Evolutionary conservation across 2,888 invertebrate genomes (phyloP), one percentile per base, ranked within the genome.

Genomic region (Tuberolachnus salignus): DNA sequence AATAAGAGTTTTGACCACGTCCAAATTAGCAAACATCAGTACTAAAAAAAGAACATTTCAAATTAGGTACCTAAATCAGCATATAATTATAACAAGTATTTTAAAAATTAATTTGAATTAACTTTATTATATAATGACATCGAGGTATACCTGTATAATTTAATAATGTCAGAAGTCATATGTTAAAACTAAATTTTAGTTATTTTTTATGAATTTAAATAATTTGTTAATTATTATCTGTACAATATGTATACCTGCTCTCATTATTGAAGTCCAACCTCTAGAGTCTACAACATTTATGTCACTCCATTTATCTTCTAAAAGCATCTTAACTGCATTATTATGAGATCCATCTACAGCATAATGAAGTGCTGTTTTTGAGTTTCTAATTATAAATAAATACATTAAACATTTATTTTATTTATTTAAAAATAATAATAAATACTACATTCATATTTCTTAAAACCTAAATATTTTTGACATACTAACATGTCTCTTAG

Each of bases 281-380:
- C 57, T 75, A 19, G 75, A 75, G 46, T 75, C 75, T 2, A 67
- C 21, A 1, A 66, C 23, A 34, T 75, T 75, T 14, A 75, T 8
- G 19, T 75, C 57, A n/a, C 75, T 34, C 75, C 66, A 75, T 46
- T 75, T 67, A 6, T 23, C 57, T 46, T 55, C 26, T 2, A 75
- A 26, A 34, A 75, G 75, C 75, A 67, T 66, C 9, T 75, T 49
- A 1, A 75, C 34, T 14, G 75, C 66, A 21, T 55, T 6, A 49
- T 75, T 75, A 46, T 75, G 44, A 9, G 75, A 75, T 57, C 75
- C 75, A 21, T 75, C 75, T 9, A 75, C 75, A 34, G 75, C 75
- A 49, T 75, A 75, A 67, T 75, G 75, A 46, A 75, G 75, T 4
- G 75, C 75, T 46, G 75, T 75, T 75, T 75, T 75, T 34, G 3